Evolutionary conservation across 1,140 invertebrate genomes (phyloP).

Genomic region (Rhopalosiphum padi): DNA sequence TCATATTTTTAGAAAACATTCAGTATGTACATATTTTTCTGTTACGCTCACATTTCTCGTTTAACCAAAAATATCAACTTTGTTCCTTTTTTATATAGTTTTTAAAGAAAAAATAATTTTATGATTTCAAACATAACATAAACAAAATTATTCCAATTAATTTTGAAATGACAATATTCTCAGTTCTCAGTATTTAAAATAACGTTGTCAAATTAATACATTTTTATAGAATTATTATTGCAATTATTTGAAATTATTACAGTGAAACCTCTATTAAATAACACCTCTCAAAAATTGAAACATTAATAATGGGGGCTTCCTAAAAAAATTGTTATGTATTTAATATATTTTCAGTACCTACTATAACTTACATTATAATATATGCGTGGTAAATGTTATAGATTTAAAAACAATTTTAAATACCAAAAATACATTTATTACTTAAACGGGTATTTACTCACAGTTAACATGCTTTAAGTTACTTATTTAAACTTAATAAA

Average conservation of each 20-base stretch:
- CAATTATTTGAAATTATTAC: neutral
- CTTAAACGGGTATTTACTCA: too few relatives aligned
- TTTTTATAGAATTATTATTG: too few relatives aligned
- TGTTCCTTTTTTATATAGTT: neutral
- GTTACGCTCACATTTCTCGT: neutral
- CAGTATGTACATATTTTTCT: neutral
- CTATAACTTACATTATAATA: too few relatives aligned
- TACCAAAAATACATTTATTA: neutral
- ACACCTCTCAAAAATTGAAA: too few relatives aligned
- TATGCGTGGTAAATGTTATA: neutral
- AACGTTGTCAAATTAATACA: too few relatives aligned
- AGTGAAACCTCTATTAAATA: too few relatives aligned
- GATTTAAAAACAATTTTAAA: neutral
- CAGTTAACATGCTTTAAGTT: neutral
- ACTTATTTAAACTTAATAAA: neutral
- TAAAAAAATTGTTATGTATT: too few relatives aligned
- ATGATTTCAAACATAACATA: neutral
- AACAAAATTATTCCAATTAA: neutral
- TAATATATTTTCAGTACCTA: too few relatives aligned
- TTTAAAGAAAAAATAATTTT: neutral
- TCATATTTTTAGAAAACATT: neutral
- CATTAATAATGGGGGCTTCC: too few relatives aligned
- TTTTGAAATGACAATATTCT: neutral
- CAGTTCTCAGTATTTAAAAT: neutral
- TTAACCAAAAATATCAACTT: neutral